These are phyloP conservation scores for Microhierax caerulescens DNA, from an alignment of 2,797 vertebrate species.

Conservation along the genomic window DNA sequence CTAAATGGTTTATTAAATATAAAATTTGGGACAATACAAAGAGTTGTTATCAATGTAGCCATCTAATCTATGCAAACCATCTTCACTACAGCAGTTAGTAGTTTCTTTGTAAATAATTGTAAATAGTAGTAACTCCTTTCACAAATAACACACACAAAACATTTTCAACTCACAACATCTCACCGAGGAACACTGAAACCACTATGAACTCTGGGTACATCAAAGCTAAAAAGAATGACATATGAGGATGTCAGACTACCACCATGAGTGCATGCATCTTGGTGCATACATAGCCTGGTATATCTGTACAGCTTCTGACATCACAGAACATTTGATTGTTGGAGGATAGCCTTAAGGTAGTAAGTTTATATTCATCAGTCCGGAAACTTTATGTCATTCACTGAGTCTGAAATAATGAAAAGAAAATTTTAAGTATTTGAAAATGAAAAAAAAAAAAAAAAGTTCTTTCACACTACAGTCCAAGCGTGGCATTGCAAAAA, in stretches of 20 bases:
- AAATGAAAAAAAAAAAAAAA: neutral
- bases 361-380: neutral
- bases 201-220: neutral
- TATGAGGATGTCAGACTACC: neutral
- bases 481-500: neutral
- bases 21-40: neutral
- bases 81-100: no score
- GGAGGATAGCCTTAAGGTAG: neutral
- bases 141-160: neutral
- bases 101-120: neutral
- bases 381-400: neutral
- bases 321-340: neutral
- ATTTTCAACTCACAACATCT: neutral
- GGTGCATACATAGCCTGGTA: fast-evolving
- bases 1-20: neutral
- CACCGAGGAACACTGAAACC: neutral
- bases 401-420: neutral
- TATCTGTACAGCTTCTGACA: neutral
- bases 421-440: neutral
- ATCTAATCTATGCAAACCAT: neutral
- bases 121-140: neutral
- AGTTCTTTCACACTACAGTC: neutral
- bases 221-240: neutral
- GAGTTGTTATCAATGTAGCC: neutral
- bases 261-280: fast-evolving